phyloP scores from a whole-genome alignment of 1,140 invertebrate species.

The Wasmannia auropunctata region DNA sequence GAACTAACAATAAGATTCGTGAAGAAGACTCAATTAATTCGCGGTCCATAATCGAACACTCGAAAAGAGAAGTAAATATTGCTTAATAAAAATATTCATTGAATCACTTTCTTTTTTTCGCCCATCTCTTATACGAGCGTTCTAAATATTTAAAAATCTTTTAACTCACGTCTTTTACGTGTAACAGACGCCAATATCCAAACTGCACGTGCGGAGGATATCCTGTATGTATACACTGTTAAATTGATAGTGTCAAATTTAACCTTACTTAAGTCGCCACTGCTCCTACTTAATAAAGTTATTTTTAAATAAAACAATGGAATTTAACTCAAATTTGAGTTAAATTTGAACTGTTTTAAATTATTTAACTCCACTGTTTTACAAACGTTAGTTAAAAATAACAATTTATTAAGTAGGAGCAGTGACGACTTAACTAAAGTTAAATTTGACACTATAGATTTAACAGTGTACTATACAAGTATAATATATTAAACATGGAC shows the following conservation, averaged over 20 bases:
- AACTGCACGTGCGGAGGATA: background rate
- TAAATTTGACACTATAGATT: too few species aligned
- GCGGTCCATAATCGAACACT: background rate
- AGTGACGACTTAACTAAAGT: too few species aligned
- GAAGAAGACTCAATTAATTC: background rate
- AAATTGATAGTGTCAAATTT: too few species aligned
- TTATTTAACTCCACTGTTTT: too few species aligned
- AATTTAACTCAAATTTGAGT: too few species aligned
- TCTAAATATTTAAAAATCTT: background rate
- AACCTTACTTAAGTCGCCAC: too few species aligned
- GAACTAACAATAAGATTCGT: background rate
- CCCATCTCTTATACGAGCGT: background rate
- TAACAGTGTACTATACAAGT: background rate
- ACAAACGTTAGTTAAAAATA: too few species aligned
- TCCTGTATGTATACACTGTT: background rate
- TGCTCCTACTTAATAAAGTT: too few species aligned
- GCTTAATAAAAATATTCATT: background rate
- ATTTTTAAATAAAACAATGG: too few species aligned
- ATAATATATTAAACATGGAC: background rate
- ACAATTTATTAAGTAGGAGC: too few species aligned
- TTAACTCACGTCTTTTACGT: background rate
- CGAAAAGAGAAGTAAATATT: background rate
- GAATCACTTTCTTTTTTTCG: background rate
- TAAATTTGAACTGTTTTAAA: too few species aligned
- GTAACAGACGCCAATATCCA: background rate